These are phyloP conservation scores for Acanthornis magna DNA, from an alignment of 2,797 vertebrate genomes.

Conservation along the genomic window DNA sequence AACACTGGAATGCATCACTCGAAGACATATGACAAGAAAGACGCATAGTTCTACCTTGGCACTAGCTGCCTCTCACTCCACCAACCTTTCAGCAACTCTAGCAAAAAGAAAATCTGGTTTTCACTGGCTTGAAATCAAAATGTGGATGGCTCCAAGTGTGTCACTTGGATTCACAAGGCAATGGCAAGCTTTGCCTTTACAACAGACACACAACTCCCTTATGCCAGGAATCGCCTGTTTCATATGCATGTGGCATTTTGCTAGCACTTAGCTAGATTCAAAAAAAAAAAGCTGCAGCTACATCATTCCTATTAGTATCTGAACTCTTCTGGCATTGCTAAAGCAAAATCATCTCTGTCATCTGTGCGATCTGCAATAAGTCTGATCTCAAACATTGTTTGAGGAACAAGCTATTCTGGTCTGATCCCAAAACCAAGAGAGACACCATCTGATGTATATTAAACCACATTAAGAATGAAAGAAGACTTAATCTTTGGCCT, in stretches of 20 bases:
- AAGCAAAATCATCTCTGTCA: neutral
- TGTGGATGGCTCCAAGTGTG: neutral
- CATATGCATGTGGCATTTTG: neutral
- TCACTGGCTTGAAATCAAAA: conserved; percentile 10
- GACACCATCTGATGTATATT: neutral
- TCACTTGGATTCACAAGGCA: neutral
- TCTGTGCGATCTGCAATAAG: neutral
- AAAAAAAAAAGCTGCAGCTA: neutral
- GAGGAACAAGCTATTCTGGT: neutral
- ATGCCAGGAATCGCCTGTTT: neutral
- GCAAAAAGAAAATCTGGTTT: conserved; percentile 6
- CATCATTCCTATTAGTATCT: neutral
- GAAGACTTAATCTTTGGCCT: neutral
- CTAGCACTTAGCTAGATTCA: neutral
- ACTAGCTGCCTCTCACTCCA: neutral
- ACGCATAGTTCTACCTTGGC: neutral
- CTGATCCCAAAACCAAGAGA: neutral
- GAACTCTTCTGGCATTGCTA: neutral
- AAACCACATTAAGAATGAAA: neutral
- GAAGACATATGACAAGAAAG: neutral
- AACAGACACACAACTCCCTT: neutral
- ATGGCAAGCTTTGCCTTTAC: neutral
- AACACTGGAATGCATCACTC: conserved; percentile 36
- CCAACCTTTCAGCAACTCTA: neutral
- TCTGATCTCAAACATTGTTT: neutral